A percentile compares a stretch with the other conserved stretches of the same genome.
phyloP scores from a whole-genome alignment of 1,140 invertebrate species.

The Bacillus rossius region DNA sequence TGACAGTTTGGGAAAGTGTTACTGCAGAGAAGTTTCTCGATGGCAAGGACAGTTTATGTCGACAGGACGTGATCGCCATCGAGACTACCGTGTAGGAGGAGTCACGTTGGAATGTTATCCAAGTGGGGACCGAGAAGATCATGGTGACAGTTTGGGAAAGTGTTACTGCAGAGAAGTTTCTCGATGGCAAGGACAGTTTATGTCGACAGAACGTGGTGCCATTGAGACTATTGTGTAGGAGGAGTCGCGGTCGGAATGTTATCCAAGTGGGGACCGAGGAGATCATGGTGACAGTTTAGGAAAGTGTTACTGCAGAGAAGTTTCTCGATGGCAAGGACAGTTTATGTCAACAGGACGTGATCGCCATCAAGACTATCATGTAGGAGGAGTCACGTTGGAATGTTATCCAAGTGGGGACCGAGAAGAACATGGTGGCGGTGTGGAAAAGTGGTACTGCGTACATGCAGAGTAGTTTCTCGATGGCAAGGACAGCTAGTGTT shows the following conservation, averaged over 20 bases:
- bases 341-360: constrained; percentile 64
- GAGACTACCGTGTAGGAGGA: constrained; percentile 62
- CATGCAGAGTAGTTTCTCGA: constrained; percentile 55
- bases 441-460: constrained; percentile 25
- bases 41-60: constrained; percentile 65
- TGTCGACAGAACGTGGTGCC: constrained; percentile 62
- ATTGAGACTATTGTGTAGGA: constrained; percentile 59
- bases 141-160: constrained; percentile 31
- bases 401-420: too few relatives aligned
- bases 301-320: constrained; percentile 39
- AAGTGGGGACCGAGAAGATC: too few relatives aligned
- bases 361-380: constrained; percentile 56
- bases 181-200: constrained; percentile 62
- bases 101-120: too few relatives aligned
- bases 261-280: too few relatives aligned
- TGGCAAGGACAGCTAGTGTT: constrained; percentile 66
- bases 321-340: constrained; percentile 62
- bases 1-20: constrained; percentile 20
- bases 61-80: constrained; percentile 56
- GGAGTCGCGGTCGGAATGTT: too few relatives aligned
- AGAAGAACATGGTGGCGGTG: constrained; percentile 36
- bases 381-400: too few relatives aligned
- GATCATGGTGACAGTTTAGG: constrained; percentile 30
- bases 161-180: constrained; percentile 46
- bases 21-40: constrained; percentile 52